Base-by-base conservation (phyloP, 2,888 invertebrate species). In the Nemotelus pantherinus region DNA sequence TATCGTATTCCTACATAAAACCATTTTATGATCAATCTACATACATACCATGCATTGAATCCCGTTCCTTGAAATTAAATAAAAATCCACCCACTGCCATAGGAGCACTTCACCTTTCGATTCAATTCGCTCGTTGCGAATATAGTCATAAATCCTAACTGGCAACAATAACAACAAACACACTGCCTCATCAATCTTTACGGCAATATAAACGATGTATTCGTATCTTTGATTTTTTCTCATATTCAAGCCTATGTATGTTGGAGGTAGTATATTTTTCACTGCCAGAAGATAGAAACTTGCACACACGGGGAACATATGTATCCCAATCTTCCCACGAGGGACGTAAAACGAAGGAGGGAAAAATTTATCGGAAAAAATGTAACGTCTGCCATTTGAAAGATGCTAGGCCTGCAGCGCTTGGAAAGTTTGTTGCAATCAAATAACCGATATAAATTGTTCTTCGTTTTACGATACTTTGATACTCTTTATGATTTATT, bases 401-500 rank as follows among this genome's bases (percentile, higher is more conserved):
- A 60, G 60, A 60, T 39, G 43, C 25, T 41, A 43, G 7, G 60
- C 39, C 3, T 25, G 39, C 43, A 60, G 7, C 39, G 41, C 41
- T 4, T 7, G 60, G 43, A 60, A 41, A 60, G 25, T 60, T 41
- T 60, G 3, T 43, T 60, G 4, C 50, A 50, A 50, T 7, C 5
- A 50, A 60, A 60, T 60, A 60, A 39, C 4, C 43, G 60, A 60
- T 41, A 60, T 60, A 60, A 60, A 60, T 60, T 43, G 60, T 43
- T 39, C 60, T 60, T 41, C 60, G 43, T 60, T 68, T 68, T 68
- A 68, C 67, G 67, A 68, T 50, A 68, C 67, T 68, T 68, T 48
- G 67, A 68, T 68, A 68, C 48, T 50, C 67, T 68, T 68, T 68
- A 68, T 68, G 67, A 68, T 68, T 68, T 68, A 48, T 68, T 25